Evolutionary conservation across 2,113 vertebrate genomes (phyloP).

Genomic region (Tupaia tana): DNA sequence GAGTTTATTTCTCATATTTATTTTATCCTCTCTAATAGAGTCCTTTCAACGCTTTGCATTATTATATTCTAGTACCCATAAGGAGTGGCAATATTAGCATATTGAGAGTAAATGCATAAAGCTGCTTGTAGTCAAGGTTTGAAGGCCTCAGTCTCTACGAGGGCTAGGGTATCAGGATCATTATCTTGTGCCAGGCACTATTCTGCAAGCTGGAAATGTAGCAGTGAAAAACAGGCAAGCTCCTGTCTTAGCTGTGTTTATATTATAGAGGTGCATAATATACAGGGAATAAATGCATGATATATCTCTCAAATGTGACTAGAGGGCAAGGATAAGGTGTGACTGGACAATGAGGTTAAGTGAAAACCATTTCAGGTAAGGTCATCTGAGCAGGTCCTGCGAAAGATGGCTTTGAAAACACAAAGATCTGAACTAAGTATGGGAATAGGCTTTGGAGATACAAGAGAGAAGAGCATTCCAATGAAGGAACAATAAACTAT

Average conservation of each 20-base stretch:
- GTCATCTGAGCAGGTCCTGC: not conserved
- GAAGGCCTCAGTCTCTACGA: not conserved
- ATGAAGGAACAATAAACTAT: not conserved
- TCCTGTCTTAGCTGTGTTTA: not conserved
- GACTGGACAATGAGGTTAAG: not conserved
- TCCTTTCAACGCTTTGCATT: not conserved
- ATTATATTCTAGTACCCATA: not conserved
- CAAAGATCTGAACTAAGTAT: not conserved
- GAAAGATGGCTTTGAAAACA: not conserved
- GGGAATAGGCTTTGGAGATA: not conserved
- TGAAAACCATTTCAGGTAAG: not conserved
- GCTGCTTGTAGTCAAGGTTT: not conserved
- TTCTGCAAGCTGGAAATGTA: not conserved
- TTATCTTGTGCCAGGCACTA: not conserved
- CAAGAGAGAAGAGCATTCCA: not conserved
- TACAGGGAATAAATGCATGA: not conserved
- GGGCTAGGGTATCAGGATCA: not conserved
- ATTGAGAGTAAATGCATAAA: not conserved
- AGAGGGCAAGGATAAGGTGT: not conserved
- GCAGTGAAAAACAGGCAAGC: not conserved
- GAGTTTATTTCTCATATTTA: not conserved
- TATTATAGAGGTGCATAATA: not conserved
- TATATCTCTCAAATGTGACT: not conserved
- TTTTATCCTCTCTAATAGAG: slow-evolving; percentile 9
- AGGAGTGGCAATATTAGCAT: not conserved